Conservation (phyloP, 2,888 invertebrate species). For the Invenusta paracnida region DNA sequence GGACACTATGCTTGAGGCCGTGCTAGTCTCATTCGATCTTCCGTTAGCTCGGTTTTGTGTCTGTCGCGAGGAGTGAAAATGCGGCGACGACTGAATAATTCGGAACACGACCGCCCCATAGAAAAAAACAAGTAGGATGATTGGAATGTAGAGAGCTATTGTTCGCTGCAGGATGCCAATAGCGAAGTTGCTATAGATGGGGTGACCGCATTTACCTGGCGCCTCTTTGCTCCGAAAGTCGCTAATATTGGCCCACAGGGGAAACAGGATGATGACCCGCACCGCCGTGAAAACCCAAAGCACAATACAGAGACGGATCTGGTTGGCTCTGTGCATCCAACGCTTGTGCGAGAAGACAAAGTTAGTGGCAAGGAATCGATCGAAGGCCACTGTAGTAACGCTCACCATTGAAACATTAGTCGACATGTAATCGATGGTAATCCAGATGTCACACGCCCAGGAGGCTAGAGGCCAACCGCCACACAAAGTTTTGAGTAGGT, state of each 20-base stretch:
- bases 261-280: slow-evolving; percentile 24
- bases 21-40: neutral
- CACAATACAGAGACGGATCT: slow-evolving; percentile 25
- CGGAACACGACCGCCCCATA: slow-evolving; percentile 37
- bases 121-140: slow-evolving; percentile 35
- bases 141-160: slow-evolving; percentile 39
- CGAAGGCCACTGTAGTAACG: slow-evolving; percentile 40
- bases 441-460: slow-evolving; percentile 40
- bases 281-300: slow-evolving; percentile 40
- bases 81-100: slow-evolving; percentile 30
- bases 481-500: slow-evolving; percentile 21
- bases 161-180: slow-evolving; percentile 39
- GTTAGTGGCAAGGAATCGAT: slow-evolving; percentile 39
- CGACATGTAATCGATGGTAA: slow-evolving; percentile 38
- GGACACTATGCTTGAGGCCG: no score
- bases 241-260: slow-evolving; percentile 35
- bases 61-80: neutral
- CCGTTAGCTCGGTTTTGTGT: neutral
- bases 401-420: slow-evolving; percentile 41
- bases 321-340: slow-evolving; percentile 38
- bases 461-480: slow-evolving; percentile 40
- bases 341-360: slow-evolving; percentile 42
- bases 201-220: slow-evolving; percentile 37
- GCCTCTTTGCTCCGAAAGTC: slow-evolving; percentile 31
- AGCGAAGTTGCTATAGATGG: slow-evolving; percentile 33